A percentile compares a stretch with the other conserved stretches of the same genome.
Evolutionary conservation across 2,888 invertebrate genomes (phyloP).

Genomic region (Uloborus plumipes): DNA sequence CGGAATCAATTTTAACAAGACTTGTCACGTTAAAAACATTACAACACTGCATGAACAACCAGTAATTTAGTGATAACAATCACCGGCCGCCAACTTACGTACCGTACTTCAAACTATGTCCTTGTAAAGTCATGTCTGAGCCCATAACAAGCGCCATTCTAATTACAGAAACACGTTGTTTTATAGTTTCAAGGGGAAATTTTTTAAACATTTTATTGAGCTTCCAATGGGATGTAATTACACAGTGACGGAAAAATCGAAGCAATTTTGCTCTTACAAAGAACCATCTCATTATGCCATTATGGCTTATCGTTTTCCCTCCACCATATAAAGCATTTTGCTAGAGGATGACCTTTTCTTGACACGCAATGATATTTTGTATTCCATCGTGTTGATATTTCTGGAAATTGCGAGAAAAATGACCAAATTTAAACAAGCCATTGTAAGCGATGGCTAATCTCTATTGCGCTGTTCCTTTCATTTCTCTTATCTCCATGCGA

Average conservation of each 20-base stretch:
- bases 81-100: not conserved
- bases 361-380: not conserved
- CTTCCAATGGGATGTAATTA: conserved; percentile 21
- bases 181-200: conserved; percentile 28
- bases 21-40: conserved; percentile 10
- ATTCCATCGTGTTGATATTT: not conserved
- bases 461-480: no score
- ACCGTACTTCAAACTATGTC: conserved; percentile 5
- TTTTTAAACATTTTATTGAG: conserved; percentile 16
- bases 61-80: conserved; percentile 22
- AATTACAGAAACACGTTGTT: conserved; percentile 18
- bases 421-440: not conserved
- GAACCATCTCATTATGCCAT: not conserved
- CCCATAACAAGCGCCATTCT: not conserved
- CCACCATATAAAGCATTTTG: no score
- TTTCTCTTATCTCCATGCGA: no score
- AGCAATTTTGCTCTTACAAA: not conserved
- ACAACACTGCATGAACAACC: conserved; percentile 2
- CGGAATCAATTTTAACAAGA: conserved; percentile 5
- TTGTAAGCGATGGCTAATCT: not conserved
- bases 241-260: conserved; percentile 10
- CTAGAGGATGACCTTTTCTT: no score
- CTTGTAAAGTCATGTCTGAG: conserved; percentile 20
- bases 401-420: not conserved
- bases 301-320: no score